Conservation (phyloP, 2,797 vertebrate genomes). For the Falco berigora region DNA sequence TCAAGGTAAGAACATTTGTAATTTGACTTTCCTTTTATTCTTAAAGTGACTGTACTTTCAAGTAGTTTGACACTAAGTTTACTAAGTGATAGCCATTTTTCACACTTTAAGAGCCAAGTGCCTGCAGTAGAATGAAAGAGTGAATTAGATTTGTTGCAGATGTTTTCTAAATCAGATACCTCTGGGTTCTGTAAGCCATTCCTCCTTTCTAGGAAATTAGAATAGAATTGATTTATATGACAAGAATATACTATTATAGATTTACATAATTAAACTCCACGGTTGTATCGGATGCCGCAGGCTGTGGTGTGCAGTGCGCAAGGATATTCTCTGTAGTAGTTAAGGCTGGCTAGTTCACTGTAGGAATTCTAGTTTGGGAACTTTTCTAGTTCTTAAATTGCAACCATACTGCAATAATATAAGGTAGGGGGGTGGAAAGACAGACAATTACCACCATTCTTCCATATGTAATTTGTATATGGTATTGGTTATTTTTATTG, state of each 20-base stretch:
- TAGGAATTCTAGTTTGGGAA: slow-evolving; percentile 11
- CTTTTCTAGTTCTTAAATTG: slow-evolving; percentile 37
- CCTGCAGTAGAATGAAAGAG: neutral
- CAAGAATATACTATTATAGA: neutral
- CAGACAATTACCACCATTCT: slow-evolving; percentile 20
- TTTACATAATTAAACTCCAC: neutral
- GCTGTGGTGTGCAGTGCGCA: neutral
- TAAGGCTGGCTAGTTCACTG: neutral
- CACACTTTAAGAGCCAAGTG: slow-evolving; percentile 36
- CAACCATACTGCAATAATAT: slow-evolving; percentile 21
- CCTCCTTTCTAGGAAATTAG: neutral
- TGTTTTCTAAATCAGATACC: neutral
- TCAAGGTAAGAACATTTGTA: neutral
- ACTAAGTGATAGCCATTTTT: slow-evolving; percentile 28
- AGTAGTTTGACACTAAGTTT: neutral
- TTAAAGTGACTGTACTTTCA: slow-evolving; percentile 3
- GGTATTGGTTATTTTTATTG: slow-evolving; percentile 56
- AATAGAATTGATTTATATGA: neutral
- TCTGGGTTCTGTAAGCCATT: neutral
- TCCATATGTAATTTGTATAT: slow-evolving; percentile 38
- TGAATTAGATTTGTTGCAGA: slow-evolving; percentile 36
- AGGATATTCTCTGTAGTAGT: neutral
- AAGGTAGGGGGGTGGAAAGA: slow-evolving; percentile 5
- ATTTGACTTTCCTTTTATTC: neutral
- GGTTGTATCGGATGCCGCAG: neutral